Evolutionary conservation across 1,140 invertebrate genomes (phyloP), one percentile per base, ranked within the genome.

Genomic region (Harlomillsia oculata): DNA sequence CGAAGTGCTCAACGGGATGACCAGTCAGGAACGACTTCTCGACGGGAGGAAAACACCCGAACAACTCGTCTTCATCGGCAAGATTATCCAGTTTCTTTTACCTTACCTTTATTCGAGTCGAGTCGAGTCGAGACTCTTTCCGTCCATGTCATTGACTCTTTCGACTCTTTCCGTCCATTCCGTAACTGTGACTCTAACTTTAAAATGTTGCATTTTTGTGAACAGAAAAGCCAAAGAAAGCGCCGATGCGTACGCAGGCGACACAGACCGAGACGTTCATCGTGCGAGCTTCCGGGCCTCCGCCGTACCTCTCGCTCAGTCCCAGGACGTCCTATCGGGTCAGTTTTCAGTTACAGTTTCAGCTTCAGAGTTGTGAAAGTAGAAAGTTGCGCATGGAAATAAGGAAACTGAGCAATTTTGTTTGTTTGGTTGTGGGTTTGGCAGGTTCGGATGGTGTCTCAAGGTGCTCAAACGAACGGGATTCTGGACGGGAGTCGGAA

Each of bases 391-490:
- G 9, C 32, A n/a, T 34, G 32, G 32, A 18, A 8, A 18, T 8
- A 20, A 8, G 11, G 40, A 14, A 18, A 14, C 8, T 6, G 11
- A 14, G 11, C 8, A 18, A 14, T 8, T 41, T 20, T 30, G 25
- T 23, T 29, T 32, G 29, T 53, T 18, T 28, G 26, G 39, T 20
- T n/a, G n/a, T 26, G 51, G 25, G 36, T 40, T 32, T 44, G 28
- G n/a, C 67, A 83, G 78, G 85, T 88, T 34, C 85, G 84, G 69
- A 88, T 89, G 81, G 85, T 89, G 20, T 89, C 87, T 3, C 87
- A 89, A 69, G 87, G 85, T 20, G 87, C 87, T 6, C 87, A 89
- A 72, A 90, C 87, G 1, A 89, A 89, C 72, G 86, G 87, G 3
- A 53, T 46, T n/a, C 18, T 58, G 36, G 51, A 57, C n/a, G 36